Base-by-base conservation (phyloP, 2,113 vertebrate species). In the Ptychochromis oligacanthus region DNA sequence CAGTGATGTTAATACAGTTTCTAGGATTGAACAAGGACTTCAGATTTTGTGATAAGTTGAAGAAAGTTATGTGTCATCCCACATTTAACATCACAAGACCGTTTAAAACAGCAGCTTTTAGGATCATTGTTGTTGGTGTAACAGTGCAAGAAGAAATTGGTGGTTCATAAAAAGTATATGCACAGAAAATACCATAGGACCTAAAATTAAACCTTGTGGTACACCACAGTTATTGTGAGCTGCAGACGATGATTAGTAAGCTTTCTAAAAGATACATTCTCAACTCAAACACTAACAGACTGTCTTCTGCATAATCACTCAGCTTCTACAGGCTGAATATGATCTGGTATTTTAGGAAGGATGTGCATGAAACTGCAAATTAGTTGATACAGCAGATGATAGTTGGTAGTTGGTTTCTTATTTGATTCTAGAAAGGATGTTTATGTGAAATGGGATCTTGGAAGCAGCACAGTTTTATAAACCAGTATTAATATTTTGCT, bases 241-340 rank as follows among this genome's bases (percentile, higher is more conserved):
- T 70, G 0, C 15, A 13, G 9, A 70, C 49, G 46, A 70, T 70
- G 0, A 43, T 28, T 22, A 49, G 43, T 43, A 70, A 31, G 24
- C 65, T 49, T 52, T 70, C 49, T 2, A 65, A 65, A 2, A 26
- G 62, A 43, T 26, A 20, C 2, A 49, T 28, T 70, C 24, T 49
- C 0, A 70, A 28, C 43, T 70, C 3, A 0, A 70, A 0, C 65
- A 52, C 24, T 28, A 70, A 26, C 17, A 52, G 15, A 0, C 20
- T 0, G 2, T 70, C 24, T 20, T 52, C 43, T 70, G 24, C 10
- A 31, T 70, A 52, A 70, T 72, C 10, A 49, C 40, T 28, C 0
- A 1, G 40, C 65, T 28, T 49, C 46, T 70, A 49, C 65, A 70
- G 43, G 65, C 65, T 70, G 40, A n/a, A 52, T 26, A 20, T 8